Evolutionary conservation across 2,113 vertebrate species (phyloP).

Genomic region (Halichoerus grypus): DNA sequence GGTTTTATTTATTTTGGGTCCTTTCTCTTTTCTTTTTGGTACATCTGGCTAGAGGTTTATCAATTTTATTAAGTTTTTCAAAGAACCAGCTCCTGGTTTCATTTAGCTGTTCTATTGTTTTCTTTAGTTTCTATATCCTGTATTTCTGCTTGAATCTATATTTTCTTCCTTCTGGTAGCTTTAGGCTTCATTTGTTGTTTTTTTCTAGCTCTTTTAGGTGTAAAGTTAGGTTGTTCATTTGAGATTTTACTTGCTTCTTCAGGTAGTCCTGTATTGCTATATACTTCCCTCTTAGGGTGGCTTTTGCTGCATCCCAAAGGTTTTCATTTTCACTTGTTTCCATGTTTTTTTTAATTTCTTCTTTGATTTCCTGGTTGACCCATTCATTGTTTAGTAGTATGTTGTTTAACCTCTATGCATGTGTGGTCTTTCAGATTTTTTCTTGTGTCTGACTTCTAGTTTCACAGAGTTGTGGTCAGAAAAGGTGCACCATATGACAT

Average conservation of each 20-base stretch:
- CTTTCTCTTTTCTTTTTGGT: not conserved
- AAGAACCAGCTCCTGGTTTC: not conserved
- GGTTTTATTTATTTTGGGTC: not conserved
- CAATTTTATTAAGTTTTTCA: not conserved
- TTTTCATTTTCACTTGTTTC: too few species aligned
- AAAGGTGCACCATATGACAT: not conserved
- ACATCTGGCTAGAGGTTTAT: not conserved
- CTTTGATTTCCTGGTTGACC: not conserved
- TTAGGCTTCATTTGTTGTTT: not conserved
- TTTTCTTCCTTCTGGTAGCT: not conserved
- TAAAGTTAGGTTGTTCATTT: not conserved
- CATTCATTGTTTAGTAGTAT: not conserved
- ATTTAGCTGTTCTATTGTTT: not conserved
- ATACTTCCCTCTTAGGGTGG: not conserved
- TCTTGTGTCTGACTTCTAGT: not conserved
- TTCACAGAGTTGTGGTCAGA: not conserved
- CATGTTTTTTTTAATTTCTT: not conserved
- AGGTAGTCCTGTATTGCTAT: not conserved
- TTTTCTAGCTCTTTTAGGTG: not conserved
- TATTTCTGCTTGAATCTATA: not conserved
- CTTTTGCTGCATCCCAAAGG: too few species aligned
- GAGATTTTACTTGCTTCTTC: not conserved
- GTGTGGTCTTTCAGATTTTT: not conserved
- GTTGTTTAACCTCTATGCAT: not conserved
- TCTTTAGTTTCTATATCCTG: not conserved